These are phyloP conservation scores for Lasioglossum baleicum DNA, from an alignment of 1,140 invertebrate genomes.

Conservation along the genomic window DNA sequence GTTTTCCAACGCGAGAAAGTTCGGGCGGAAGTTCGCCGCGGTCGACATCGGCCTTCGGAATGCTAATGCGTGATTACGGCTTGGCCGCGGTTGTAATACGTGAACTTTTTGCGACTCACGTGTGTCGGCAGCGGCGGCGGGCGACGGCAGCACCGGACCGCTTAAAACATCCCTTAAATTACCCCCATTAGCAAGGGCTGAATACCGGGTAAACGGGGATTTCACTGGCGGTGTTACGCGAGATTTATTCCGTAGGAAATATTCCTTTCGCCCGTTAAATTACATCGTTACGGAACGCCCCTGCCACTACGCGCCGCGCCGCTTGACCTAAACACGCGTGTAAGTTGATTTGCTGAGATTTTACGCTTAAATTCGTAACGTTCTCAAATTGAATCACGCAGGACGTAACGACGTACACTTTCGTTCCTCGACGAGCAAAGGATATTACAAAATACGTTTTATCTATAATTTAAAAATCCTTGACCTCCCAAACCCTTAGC, in stretches of 20 bases:
- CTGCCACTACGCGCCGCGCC: too few relatives aligned
- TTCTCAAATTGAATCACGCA: neutral
- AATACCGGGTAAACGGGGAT: constrained; percentile 75
- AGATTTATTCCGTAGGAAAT: constrained; percentile 79
- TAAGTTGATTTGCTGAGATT: constrained; percentile 43
- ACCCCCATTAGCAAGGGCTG: constrained; percentile 77
- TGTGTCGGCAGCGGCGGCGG: constrained; percentile 60
- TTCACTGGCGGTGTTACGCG: constrained; percentile 73
- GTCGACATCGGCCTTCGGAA: constrained; percentile 66
- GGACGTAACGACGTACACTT: too few relatives aligned
- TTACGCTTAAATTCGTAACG: neutral
- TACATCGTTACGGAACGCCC: constrained; percentile 57
- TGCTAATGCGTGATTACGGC: constrained; percentile 77
- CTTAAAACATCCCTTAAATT: constrained; percentile 80
- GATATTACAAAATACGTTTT: too few relatives aligned
- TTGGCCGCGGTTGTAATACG: constrained; percentile 65
- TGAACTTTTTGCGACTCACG: constrained; percentile 76
- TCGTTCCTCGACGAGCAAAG: too few relatives aligned
- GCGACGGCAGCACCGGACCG: constrained; percentile 39
- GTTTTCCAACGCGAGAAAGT: too few relatives aligned
- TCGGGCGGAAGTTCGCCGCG: constrained; percentile 7
- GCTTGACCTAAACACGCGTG: constrained; percentile 45
- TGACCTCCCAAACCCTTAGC: too few relatives aligned
- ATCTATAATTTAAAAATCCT: too few relatives aligned
- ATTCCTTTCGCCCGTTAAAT: constrained; percentile 75